phyloP scores from a whole-genome alignment of 2,113 vertebrate genomes.

The Hucho hucho region DNA sequence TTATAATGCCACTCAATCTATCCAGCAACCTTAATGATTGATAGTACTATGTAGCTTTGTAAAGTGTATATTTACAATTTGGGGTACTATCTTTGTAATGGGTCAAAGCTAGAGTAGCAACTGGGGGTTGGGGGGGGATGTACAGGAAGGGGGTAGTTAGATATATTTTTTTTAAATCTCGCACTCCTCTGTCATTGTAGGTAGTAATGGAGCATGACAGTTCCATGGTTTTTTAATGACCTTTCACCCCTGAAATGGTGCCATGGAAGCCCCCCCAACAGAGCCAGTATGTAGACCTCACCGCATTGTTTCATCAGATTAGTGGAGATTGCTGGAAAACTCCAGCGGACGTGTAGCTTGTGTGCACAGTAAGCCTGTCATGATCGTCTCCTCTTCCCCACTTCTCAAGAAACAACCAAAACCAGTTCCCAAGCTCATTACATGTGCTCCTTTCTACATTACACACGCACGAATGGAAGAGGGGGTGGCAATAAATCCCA shows the following conservation, averaged over 20 bases:
- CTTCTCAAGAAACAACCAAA: neutral
- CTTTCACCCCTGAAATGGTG: conserved; percentile 70
- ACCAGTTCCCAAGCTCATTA: neutral
- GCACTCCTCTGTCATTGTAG: conserved; percentile 35
- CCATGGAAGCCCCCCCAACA: conserved; percentile 50
- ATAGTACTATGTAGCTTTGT: too few relatives aligned
- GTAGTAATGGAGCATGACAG: conserved; percentile 74
- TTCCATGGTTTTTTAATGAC: conserved; percentile 65
- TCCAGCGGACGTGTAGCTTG: conserved; percentile 59
- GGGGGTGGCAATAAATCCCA: neutral
- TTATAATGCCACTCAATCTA: neutral
- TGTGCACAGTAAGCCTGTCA: conserved; percentile 50
- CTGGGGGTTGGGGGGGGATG: neutral
- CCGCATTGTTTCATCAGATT: conserved; percentile 68
- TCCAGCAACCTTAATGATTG: neutral
- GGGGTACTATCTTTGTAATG: neutral
- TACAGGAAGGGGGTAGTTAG: conserved; percentile 5
- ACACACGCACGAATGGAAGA: neutral
- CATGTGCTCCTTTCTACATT: neutral
- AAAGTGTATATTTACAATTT: neutral
- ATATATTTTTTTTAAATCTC: neutral
- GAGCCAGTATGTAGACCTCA: conserved; percentile 53
- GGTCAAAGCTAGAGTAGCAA: neutral
- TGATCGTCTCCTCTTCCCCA: conserved; percentile 8
- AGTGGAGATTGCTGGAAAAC: conserved; percentile 62